These are phyloP conservation scores for Phymanthus crucifer DNA, from an alignment of 92 coral and sea anemone genomes.

Conservation along the genomic window DNA sequence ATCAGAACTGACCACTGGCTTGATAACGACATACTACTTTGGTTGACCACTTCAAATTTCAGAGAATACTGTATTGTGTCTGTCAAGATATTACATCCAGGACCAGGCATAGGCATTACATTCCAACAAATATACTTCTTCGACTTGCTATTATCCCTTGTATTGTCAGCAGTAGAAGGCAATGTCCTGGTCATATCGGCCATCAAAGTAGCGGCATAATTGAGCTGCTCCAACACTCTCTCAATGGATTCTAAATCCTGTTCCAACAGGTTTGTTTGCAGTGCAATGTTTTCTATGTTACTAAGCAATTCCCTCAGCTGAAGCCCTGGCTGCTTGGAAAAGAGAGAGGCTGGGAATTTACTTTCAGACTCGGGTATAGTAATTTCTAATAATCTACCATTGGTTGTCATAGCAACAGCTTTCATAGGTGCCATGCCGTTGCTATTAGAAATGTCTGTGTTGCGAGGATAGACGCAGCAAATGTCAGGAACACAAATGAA, in stretches of 20 bases:
- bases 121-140: background rate
- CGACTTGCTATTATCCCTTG: background rate
- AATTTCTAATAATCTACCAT: constrained; percentile 9
- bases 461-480: background rate
- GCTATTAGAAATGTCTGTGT: background rate
- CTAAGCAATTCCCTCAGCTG: constrained; percentile 12
- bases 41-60: background rate
- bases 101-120: background rate
- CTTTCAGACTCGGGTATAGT: background rate
- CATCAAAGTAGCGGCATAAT: constrained; percentile 13
- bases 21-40: constrained; percentile 1
- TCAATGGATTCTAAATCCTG: constrained; percentile 16
- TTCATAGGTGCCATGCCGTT: background rate
- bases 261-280: constrained; percentile 6
- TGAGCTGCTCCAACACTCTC: constrained; percentile 15
- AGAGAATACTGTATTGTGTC: background rate
- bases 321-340: constrained; percentile 2
- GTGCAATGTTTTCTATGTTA: constrained; percentile 14
- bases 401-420: constrained; percentile 9
- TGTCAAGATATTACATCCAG: background rate
- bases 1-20: constrained; percentile 9
- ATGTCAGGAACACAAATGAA: background rate
- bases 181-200: background rate
- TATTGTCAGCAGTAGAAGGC: background rate
- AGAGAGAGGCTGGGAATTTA: background rate